Evolutionary conservation across 1,140 invertebrate species (phyloP), one percentile per base, ranked within the genome.

Genomic region (Cryptotermes secundus): DNA sequence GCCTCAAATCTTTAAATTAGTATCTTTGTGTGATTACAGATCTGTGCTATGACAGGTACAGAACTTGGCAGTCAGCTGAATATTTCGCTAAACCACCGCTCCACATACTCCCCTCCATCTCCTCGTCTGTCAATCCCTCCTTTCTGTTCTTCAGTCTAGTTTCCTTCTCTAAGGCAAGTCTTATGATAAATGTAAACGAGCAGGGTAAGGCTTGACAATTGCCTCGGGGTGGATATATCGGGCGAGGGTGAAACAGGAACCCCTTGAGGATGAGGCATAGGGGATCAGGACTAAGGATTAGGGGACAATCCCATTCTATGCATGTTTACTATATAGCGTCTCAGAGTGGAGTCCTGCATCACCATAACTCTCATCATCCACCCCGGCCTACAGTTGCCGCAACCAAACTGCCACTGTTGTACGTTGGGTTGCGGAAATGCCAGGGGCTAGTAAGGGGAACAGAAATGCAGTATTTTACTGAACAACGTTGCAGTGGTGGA

Each of bases 321-420:
- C 59, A 72, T 72, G 59, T 72, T 72, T 72, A 72, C 59, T 72
- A 72, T 72, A 72, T 31, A 72, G 59, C 59, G n/a, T 72, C 26
- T 72, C 26, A 72, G 59, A 72, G 26, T 31, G 59, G 26, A 72
- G 26, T 7, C 26, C 59, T n/a, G 31, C 59, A 72, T 9, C 59
- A 16, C n/a, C 59, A 72, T 72, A 72, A 72, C n/a, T 72, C 59
- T 72, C 26, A 31, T n/a, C 6, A 7, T 2, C 59, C n/a, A 3
- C 31, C 6, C 59, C 26, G 7, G 4, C 59, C 26, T 31, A n/a
- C 4, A 31, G 4, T 72, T 72, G 26, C 26, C 26, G 59, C 59
- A 72, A 31, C 59, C 59, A 14, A 72, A 72, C 59, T 72, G 59
- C 7, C 59, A 72, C 59, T 72, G 59, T 26, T 72, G 59, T 72